A percentile compares a stretch with the other conserved stretches of the same genome.
These are phyloP conservation scores for Esox lucius DNA, from an alignment of 2,797 vertebrate genomes.

Conservation along the genomic window DNA sequence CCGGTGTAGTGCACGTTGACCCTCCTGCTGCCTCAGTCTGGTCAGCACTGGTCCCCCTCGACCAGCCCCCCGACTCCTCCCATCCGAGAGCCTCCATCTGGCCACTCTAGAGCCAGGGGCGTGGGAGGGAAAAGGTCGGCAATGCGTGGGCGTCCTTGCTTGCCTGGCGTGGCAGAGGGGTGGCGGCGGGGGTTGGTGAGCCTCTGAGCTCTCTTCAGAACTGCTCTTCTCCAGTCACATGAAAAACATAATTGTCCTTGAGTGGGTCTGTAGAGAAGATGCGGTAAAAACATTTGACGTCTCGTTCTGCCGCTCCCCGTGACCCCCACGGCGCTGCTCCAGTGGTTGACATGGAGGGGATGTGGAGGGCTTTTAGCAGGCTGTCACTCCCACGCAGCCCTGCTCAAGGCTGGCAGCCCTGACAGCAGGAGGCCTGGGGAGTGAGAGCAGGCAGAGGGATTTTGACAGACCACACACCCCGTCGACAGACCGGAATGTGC, in stretches of 20 bases:
- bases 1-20: background rate
- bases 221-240: background rate
- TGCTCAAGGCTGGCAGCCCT: constrained; percentile 5
- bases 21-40: background rate
- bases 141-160: constrained; percentile 3
- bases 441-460: background rate
- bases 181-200: background rate
- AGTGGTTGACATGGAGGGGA: constrained; percentile 23
- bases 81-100: constrained; percentile 20
- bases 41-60: constrained; percentile 3
- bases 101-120: constrained; percentile 8
- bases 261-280: constrained; percentile 9
- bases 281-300: background rate
- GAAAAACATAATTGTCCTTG: constrained; percentile 19
- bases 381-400: constrained; percentile 12
- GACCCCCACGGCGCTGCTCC: background rate
- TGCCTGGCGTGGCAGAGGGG: background rate
- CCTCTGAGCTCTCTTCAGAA: constrained; percentile 2
- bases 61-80: background rate
- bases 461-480: constrained; percentile 29
- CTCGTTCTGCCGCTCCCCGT: background rate
- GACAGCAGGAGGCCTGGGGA: constrained; percentile 3
- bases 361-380: constrained; percentile 16
- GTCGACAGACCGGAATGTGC: constrained; percentile 12
- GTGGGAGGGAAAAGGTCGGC: constrained; percentile 17